Percentiles rank a stretch among this genome's conserved stretches.
These are phyloP conservation scores for Gymnocypris eckloni DNA, from an alignment of 2,797 vertebrate genomes.

Conservation along the genomic window DNA sequence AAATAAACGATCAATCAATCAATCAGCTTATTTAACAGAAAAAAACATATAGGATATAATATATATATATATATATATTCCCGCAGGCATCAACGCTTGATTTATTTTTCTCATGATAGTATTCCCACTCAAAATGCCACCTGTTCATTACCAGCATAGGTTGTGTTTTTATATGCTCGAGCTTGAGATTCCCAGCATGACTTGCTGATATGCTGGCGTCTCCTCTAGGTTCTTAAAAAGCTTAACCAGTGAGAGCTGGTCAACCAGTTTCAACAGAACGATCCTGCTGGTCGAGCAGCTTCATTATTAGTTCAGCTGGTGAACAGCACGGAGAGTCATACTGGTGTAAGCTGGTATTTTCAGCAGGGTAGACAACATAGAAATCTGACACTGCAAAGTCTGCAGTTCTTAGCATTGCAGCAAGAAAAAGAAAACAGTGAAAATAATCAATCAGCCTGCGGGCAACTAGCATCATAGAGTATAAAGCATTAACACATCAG, in stretches of 20 bases:
- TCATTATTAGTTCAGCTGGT: not conserved
- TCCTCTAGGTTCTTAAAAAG: not conserved
- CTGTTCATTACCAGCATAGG: not conserved
- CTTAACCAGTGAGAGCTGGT: not conserved
- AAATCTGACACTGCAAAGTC: constrained; percentile 15
- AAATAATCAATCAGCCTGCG: constrained; percentile 41
- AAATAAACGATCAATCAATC: not conserved
- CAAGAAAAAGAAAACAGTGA: constrained; percentile 26
- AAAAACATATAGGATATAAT: no score
- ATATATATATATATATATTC: not conserved
- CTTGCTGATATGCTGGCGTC: not conserved
- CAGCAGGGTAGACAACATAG: not conserved
- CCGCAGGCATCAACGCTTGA: not conserved
- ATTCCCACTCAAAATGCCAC: not conserved
- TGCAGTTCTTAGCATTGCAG: constrained; percentile 15
- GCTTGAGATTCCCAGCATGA: not conserved
- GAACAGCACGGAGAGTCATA: not conserved
- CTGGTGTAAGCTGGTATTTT: constrained; percentile 4
- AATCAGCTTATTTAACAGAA: not conserved
- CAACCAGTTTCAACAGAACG: constrained; percentile 3
- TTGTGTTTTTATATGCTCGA: not conserved
- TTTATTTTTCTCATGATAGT: not conserved
- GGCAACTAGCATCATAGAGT: constrained; percentile 44
- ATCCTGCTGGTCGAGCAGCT: not conserved
- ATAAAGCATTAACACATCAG: constrained; percentile 56